Evolutionary conservation across 2,888 invertebrate species (phyloP).

Genomic region (Byasa hedistus): DNA sequence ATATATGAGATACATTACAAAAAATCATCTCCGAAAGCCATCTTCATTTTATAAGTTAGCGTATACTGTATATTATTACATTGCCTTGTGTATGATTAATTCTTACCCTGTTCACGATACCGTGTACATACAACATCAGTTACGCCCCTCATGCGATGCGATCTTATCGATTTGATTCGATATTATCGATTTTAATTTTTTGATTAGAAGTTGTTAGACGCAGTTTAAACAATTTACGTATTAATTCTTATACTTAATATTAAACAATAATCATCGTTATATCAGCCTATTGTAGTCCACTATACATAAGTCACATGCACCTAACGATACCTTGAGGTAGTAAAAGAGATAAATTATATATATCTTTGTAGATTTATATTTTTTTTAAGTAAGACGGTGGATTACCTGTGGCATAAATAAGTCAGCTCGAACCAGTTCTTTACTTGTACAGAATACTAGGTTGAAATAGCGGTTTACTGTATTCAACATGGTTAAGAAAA

Average conservation of each 20-base stretch:
- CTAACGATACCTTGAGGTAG: too few relatives aligned
- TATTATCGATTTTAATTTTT: slow-evolving; percentile 40
- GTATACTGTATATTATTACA: slow-evolving; percentile 3
- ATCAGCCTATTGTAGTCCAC: too few relatives aligned
- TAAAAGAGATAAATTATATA: too few relatives aligned
- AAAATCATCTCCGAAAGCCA: slow-evolving; percentile 38
- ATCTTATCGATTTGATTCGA: slow-evolving; percentile 41
- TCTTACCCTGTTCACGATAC: slow-evolving; percentile 55
- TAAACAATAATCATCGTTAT: too few relatives aligned
- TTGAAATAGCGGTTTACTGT: neutral
- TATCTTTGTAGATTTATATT: too few relatives aligned
- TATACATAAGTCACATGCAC: too few relatives aligned
- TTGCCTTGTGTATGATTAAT: slow-evolving; percentile 55
- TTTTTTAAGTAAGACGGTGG: too few relatives aligned
- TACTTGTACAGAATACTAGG: neutral
- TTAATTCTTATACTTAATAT: neutral
- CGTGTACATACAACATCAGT: slow-evolving; percentile 56
- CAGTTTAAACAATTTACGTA: slow-evolving; percentile 12
- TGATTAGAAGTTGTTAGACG: slow-evolving; percentile 43
- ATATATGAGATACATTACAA: slow-evolving; percentile 63
- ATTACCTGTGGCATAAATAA: neutral
- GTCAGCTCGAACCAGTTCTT: neutral
- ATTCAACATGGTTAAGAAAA: neutral
- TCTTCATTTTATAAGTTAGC: slow-evolving; percentile 15
- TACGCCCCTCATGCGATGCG: slow-evolving; percentile 63